Conservation (phyloP, 2,888 invertebrate species). For the Sericinus montela region DNA sequence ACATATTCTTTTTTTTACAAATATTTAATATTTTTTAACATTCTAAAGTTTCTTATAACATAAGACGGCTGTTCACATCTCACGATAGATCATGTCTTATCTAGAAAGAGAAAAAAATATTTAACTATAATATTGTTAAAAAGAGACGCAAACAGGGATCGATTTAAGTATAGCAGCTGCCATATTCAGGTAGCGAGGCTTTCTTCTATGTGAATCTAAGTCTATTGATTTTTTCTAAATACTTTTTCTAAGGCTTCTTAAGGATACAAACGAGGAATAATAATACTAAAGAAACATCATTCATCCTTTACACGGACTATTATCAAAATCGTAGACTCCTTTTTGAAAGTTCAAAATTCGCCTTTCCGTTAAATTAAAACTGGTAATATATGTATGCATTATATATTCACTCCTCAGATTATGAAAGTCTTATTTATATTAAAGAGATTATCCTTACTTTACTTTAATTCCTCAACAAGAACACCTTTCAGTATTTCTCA, state of each 20-base stretch:
- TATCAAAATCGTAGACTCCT: too few species aligned
- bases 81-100: constrained; percentile 40
- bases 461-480: too few species aligned
- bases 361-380: too few species aligned
- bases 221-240: constrained; percentile 46
- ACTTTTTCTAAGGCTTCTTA: constrained; percentile 26
- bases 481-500: not conserved
- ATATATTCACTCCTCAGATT: too few species aligned
- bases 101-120: constrained; percentile 36
- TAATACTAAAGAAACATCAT: constrained; percentile 10
- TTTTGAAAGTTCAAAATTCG: too few species aligned
- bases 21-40: not conserved
- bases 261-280: constrained; percentile 8
- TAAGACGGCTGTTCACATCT: constrained; percentile 11
- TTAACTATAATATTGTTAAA: constrained; percentile 28
- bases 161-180: constrained; percentile 68
- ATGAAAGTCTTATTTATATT: too few species aligned
- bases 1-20: too few species aligned
- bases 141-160: constrained; percentile 44
- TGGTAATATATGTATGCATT: too few species aligned
- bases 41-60: not conserved
- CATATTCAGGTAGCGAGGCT: constrained; percentile 56
- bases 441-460: too few species aligned
- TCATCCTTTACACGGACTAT: constrained; percentile 7
- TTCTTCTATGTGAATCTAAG: constrained; percentile 44